Evolutionary conservation across 2,113 vertebrate species (phyloP).

Genomic region (Cettia cetti): DNA sequence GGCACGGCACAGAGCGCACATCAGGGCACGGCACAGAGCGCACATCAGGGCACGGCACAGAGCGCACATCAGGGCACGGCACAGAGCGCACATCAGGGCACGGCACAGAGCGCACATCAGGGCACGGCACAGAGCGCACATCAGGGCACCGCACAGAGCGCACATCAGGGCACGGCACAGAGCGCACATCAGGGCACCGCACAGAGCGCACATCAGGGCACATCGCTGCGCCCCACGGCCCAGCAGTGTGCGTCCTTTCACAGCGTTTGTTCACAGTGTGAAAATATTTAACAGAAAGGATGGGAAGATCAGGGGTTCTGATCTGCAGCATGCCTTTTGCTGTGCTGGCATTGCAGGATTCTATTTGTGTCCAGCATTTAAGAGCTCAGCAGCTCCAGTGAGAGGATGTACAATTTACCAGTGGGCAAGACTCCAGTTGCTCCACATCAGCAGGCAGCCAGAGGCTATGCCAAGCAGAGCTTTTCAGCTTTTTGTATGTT

Average conservation of each 20-base stretch:
- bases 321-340: background rate
- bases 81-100: too few relatives aligned
- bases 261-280: background rate
- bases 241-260: too few relatives aligned
- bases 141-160: rapidly evolving
- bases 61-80: rapidly evolving
- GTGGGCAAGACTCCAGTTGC: background rate
- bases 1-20: too few relatives aligned
- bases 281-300: background rate
- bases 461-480: background rate
- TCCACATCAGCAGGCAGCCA: background rate
- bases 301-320: background rate
- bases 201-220: rapidly evolving
- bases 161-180: rapidly evolving
- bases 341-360: background rate
- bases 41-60: background rate
- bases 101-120: too few relatives aligned
- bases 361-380: background rate
- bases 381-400: background rate
- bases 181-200: rapidly evolving
- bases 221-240: background rate
- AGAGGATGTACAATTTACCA: background rate
- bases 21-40: background rate
- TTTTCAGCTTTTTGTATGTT: background rate
- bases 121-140: rapidly evolving